phyloP scores from a whole-genome alignment of 1,140 invertebrate genomes.

The Arion vulgaris region DNA sequence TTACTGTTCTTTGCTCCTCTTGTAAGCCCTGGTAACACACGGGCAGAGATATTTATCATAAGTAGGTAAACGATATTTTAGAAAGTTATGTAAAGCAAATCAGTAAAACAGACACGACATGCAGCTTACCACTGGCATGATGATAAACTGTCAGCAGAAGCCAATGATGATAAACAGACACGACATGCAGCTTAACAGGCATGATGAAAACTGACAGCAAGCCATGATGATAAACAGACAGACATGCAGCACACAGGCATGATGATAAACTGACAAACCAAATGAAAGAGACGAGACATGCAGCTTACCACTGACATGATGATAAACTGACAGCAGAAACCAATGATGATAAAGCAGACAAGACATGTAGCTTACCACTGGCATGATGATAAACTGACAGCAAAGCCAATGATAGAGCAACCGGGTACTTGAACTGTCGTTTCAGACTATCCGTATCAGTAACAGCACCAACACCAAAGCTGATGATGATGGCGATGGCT shows the following conservation, averaged over 20 bases:
- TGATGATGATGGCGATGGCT: constrained; percentile 68
- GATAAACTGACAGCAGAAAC: constrained; percentile 67
- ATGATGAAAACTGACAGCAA: background rate
- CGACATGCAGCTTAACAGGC: too few relatives aligned
- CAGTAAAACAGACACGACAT: background rate
- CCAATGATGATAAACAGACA: background rate
- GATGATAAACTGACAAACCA: background rate
- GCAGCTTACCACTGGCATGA: background rate
- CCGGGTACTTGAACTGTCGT: constrained; percentile 64
- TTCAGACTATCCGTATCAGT: constrained; percentile 66
- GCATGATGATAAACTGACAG: too few relatives aligned
- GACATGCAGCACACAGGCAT: background rate
- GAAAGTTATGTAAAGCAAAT: too few relatives aligned
- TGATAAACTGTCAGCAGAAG: background rate
- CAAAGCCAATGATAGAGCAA: too few relatives aligned
- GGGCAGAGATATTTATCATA: too few relatives aligned
- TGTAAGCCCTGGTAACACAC: too few relatives aligned
- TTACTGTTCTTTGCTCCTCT: too few relatives aligned
- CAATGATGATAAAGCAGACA: constrained; percentile 49
- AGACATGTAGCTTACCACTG: constrained; percentile 34
- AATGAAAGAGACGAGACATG: background rate
- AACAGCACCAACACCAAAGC: constrained; percentile 69
- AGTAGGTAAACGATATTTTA: too few relatives aligned
- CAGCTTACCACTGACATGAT: constrained; percentile 68
- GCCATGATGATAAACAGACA: background rate